Percentiles rank a stretch among this genome's conserved stretches.
These are phyloP conservation scores for Eulemur rubriventer DNA, from an alignment of 2,797 vertebrate genomes.

Conservation along the genomic window DNA sequence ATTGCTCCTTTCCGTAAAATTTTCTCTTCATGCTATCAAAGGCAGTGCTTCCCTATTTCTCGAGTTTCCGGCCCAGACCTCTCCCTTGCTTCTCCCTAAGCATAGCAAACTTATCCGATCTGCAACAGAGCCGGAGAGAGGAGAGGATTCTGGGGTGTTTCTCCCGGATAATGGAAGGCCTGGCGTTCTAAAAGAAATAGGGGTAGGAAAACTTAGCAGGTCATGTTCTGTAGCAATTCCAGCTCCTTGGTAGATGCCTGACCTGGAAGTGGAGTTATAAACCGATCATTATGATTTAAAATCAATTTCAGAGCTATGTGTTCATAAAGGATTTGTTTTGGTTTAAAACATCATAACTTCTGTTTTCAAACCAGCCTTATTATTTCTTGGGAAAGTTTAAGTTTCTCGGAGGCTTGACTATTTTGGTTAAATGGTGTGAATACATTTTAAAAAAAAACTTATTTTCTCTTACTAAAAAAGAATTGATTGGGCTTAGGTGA, in stretches of 20 bases:
- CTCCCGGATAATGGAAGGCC: slow-evolving; percentile 1
- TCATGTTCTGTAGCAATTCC: not conserved
- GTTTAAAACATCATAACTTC: not conserved
- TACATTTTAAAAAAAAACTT: not conserved
- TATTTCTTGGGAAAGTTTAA: slow-evolving; percentile 3
- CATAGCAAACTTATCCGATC: not conserved
- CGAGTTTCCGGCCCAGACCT: not conserved
- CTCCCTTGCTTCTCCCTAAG: not conserved
- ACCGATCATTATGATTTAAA: not conserved
- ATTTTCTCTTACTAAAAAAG: not conserved
- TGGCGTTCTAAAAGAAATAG: not conserved
- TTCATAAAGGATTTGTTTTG: not conserved
- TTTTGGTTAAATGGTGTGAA: not conserved
- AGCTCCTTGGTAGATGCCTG: not conserved
- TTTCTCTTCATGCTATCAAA: not conserved
- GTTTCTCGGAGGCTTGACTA: not conserved
- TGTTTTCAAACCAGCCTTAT: not conserved
- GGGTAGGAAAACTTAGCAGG: not conserved
- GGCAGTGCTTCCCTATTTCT: not conserved
- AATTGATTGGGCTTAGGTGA: not conserved
- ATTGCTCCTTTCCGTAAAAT: not conserved
- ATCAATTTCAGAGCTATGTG: not conserved
- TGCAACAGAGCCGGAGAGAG: not conserved
- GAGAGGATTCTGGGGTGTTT: not conserved
- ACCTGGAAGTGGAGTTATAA: not conserved